A percentile compares a stretch with the other conserved stretches of the same genome.
Evolutionary conservation across 2,888 invertebrate genomes (phyloP).

Genomic region (Torymus auratus): DNA sequence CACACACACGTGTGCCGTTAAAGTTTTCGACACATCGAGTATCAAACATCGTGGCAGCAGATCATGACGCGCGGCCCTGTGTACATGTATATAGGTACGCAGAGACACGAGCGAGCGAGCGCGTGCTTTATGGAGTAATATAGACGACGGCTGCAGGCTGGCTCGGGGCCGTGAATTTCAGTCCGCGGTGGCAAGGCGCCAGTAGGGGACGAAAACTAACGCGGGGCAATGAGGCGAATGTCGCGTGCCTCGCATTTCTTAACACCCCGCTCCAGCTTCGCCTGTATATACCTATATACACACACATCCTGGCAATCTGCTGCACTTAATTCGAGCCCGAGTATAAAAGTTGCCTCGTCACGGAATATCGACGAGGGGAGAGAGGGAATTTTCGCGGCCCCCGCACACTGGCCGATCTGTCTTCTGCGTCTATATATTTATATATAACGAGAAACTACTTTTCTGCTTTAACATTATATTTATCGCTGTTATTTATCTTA

Average conservation of each 20-base stretch:
- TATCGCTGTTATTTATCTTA: no score
- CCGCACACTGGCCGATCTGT: not conserved
- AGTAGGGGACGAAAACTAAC: slow-evolving; percentile 72
- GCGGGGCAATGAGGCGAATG: slow-evolving; percentile 77
- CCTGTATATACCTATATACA: not conserved
- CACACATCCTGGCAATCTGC: slow-evolving; percentile 18
- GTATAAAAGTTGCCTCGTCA: slow-evolving; percentile 5
- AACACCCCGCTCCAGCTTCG: slow-evolving; percentile 45
- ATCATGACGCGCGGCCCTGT: not conserved
- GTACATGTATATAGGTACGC: no score
- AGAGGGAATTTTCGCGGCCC: not conserved
- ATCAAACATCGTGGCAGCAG: not conserved
- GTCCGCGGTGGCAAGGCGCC: slow-evolving; percentile 40
- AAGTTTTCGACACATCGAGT: slow-evolving; percentile 18
- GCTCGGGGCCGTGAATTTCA: slow-evolving; percentile 57
- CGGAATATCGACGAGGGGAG: not conserved
- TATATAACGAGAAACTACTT: not conserved
- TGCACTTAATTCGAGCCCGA: slow-evolving; percentile 22
- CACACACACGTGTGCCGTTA: not conserved
- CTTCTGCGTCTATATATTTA: not conserved
- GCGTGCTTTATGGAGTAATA: slow-evolving; percentile 25
- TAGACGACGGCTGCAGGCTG: not conserved
- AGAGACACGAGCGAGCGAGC: not conserved
- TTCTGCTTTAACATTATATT: no score
- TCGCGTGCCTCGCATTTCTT: slow-evolving; percentile 74